Conservation (phyloP, 2,113 vertebrate species). For the Zosterops pallidus region DNA sequence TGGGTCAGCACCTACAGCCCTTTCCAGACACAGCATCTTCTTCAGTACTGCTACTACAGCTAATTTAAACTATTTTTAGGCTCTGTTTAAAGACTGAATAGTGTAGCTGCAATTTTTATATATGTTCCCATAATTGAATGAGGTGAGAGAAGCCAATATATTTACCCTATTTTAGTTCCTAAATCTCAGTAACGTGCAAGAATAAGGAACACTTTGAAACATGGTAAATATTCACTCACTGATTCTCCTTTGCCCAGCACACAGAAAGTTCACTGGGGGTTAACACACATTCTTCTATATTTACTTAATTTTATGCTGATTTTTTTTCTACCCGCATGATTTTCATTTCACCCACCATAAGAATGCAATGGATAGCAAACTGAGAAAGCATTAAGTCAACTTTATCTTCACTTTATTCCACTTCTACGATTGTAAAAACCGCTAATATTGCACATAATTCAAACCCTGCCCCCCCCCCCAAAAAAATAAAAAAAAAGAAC, state of each 20-base stretch:
- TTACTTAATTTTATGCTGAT: not conserved
- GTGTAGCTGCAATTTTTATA: not conserved
- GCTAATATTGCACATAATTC: not conserved
- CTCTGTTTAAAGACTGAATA: not conserved
- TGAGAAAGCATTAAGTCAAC: not conserved
- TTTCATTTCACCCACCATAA: not conserved
- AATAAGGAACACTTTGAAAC: not conserved
- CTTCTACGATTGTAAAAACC: not conserved
- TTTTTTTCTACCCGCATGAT: not conserved
- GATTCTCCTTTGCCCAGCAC: not conserved
- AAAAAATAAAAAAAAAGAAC: not conserved
- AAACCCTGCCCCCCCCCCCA: accelerated
- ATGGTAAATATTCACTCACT: not conserved
- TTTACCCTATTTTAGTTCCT: not conserved
- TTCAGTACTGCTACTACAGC: not conserved
- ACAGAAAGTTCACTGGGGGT: not conserved
- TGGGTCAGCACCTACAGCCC: not conserved
- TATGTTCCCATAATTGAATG: not conserved
- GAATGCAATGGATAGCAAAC: not conserved
- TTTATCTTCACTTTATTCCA: not conserved
- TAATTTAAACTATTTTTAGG: not conserved
- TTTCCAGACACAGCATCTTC: not conserved
- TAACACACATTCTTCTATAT: not conserved
- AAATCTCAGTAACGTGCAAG: not conserved
- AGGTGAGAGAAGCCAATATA: not conserved